Conservation (phyloP, 2,797 vertebrate genomes). For the Petrocephalus schoutedeni region DNA sequence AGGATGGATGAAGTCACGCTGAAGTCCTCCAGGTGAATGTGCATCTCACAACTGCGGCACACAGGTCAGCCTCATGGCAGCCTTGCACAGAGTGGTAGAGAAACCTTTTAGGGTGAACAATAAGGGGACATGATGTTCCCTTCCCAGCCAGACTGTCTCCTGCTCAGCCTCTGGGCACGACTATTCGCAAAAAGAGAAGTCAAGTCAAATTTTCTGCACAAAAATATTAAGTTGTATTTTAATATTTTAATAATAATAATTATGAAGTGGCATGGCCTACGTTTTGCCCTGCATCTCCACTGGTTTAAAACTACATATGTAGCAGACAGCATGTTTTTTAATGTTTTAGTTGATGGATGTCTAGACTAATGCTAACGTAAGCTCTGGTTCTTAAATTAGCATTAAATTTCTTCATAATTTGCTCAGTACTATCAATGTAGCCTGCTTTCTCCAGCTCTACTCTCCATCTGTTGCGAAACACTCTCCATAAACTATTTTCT, state of each 20-base stretch:
- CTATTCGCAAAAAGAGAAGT: neutral
- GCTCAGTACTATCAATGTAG: neutral
- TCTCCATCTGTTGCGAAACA: neutral
- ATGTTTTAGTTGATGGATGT: neutral
- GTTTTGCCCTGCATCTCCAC: neutral
- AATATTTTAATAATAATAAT: no score
- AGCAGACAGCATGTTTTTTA: neutral
- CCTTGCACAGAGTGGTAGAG: neutral
- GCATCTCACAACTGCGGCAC: neutral
- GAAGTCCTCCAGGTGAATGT: neutral
- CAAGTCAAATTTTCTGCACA: neutral
- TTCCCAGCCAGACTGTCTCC: neutral
- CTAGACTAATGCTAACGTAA: neutral
- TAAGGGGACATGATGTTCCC: neutral
- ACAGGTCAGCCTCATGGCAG: neutral
- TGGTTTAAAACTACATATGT: neutral
- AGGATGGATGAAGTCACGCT: neutral
- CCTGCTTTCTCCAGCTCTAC: neutral
- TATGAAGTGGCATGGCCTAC: neutral
- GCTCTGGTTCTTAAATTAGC: neutral
- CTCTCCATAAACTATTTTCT: neutral
- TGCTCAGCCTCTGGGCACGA: neutral
- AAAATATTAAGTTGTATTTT: no score
- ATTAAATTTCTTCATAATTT: neutral
- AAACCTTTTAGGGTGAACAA: neutral